Conservation (phyloP, 2,888 invertebrate species). For the Drosophila affinis region DNA sequence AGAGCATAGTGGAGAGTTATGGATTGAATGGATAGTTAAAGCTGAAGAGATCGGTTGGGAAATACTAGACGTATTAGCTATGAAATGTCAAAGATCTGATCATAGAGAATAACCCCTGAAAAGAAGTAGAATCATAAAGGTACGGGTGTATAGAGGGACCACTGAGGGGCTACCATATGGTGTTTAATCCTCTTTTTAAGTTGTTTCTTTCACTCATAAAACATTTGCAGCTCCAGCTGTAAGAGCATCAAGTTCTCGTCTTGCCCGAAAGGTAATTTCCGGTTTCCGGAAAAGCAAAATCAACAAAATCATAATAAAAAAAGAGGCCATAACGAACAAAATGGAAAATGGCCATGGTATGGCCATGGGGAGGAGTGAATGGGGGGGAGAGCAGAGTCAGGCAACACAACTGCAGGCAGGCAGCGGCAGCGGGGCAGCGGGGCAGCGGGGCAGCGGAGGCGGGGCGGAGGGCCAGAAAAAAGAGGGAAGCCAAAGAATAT, state of each 20-base stretch:
- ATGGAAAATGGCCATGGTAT: slow-evolving; percentile 36
- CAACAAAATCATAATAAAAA: slow-evolving; percentile 75
- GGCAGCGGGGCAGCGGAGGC: not conserved
- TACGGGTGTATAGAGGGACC: no score
- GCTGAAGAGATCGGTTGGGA: no score
- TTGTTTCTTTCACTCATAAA: not conserved
- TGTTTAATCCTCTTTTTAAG: not conserved
- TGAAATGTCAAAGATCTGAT: no score
- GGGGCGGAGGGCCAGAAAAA: slow-evolving; percentile 5
- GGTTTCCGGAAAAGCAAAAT: slow-evolving; percentile 62
- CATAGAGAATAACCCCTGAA: no score
- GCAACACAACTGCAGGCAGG: slow-evolving; percentile 21
- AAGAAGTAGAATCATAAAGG: not conserved
- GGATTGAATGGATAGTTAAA: no score
- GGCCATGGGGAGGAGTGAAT: not conserved
- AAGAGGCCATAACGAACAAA: slow-evolving; percentile 54
- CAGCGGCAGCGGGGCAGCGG: not conserved
- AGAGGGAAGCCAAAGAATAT: slow-evolving; percentile 16
- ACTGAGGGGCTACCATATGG: not conserved
- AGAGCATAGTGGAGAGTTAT: no score
- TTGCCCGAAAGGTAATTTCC: slow-evolving; percentile 14
- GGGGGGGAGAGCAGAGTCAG: not conserved
- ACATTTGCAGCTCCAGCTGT: not conserved
- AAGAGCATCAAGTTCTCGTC: slow-evolving; percentile 14
- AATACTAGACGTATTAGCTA: no score